phyloP scores from a whole-genome alignment of 2,113 vertebrate genomes.

The Salvelinus fontinalis region DNA sequence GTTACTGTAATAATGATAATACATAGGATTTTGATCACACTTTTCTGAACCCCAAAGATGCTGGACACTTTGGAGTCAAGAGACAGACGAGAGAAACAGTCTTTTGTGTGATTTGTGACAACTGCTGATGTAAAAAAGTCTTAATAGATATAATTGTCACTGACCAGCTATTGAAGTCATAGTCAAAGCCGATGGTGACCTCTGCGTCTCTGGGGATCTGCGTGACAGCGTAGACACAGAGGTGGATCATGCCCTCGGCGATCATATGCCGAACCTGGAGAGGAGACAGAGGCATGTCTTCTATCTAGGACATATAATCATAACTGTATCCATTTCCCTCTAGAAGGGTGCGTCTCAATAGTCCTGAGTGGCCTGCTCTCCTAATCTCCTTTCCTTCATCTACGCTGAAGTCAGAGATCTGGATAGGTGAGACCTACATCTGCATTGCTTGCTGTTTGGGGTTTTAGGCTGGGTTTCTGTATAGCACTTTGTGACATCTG shows the following conservation, averaged over 20 bases:
- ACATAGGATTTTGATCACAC: neutral
- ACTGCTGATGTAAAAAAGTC: too few species aligned
- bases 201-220: constrained; percentile 95
- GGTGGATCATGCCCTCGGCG: constrained; percentile 95
- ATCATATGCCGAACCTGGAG: constrained; percentile 94
- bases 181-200: constrained; percentile 98
- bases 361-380: too few species aligned
- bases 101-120: neutral
- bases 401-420: too few species aligned
- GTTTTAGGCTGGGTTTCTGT: too few species aligned
- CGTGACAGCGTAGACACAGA: constrained; percentile 92
- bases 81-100: neutral
- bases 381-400: too few species aligned
- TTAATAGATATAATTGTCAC: constrained; percentile 49
- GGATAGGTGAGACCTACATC: too few species aligned
- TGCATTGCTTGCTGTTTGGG: too few species aligned
- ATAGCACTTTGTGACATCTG: too few species aligned
- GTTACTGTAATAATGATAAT: constrained; percentile 75
- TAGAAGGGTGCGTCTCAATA: too few species aligned
- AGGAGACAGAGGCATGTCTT: too few species aligned
- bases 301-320: too few species aligned
- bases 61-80: neutral
- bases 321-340: too few species aligned
- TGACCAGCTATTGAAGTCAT: constrained; percentile 98
- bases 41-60: neutral